phyloP scores from a whole-genome alignment of 2,797 vertebrate species.

The Periophthalmus magnuspinnatus region DNA sequence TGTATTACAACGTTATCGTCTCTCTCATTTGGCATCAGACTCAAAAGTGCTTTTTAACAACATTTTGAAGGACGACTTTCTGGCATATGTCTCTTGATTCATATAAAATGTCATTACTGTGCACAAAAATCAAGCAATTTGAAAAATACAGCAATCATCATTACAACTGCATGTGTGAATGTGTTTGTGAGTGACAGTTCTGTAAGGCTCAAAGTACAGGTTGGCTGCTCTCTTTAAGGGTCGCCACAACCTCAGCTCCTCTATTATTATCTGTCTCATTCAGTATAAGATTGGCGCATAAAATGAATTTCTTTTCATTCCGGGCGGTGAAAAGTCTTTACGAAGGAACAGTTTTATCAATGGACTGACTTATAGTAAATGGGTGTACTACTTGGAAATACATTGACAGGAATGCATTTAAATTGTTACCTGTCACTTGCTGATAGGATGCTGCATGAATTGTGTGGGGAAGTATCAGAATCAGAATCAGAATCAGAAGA shows the following conservation, averaged over 20 bases:
- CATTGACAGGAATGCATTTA: neutral
- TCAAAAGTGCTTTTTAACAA: no score
- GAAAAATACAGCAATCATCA: neutral
- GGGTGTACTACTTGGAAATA: conserved; percentile 12
- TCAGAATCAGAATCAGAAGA: no score
- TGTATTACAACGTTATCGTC: no score
- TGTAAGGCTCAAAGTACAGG: neutral
- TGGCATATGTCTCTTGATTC: neutral
- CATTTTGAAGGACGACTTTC: no score
- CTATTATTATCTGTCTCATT: conserved; percentile 21
- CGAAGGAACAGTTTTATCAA: neutral
- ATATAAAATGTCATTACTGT: neutral
- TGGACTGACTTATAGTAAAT: conserved; percentile 29
- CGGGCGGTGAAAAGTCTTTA: neutral
- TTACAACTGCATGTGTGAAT: neutral
- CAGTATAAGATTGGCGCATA: conserved; percentile 10
- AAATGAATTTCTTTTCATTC: neutral
- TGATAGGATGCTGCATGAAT: neutral
- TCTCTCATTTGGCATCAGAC: no score
- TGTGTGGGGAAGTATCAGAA: neutral
- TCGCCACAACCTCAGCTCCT: neutral
- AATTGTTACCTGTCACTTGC: conserved; percentile 10
- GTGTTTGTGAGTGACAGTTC: neutral
- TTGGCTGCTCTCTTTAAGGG: neutral
- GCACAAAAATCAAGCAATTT: neutral